These are phyloP conservation scores for Onychostruthus taczanowskii DNA, from an alignment of 2,113 vertebrate species.

Conservation along the genomic window DNA sequence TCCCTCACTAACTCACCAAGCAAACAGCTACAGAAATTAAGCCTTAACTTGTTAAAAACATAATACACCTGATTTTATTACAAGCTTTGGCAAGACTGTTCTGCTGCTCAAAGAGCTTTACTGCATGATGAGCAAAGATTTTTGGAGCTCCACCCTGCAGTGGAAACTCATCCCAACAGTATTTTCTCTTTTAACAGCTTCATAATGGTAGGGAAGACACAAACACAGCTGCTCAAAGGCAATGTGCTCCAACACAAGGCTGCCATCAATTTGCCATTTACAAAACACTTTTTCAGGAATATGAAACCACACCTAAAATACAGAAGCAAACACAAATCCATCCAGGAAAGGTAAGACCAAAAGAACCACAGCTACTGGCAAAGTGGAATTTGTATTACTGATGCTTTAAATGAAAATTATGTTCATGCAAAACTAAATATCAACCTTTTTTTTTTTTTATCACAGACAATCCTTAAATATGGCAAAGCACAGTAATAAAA, in stretches of 20 bases:
- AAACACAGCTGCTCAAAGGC: slow-evolving; percentile 26
- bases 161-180: not conserved
- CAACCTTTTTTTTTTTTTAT: not conserved
- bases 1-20: not conserved
- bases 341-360: not conserved
- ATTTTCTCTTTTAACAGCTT: slow-evolving; percentile 21
- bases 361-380: not conserved
- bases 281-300: not conserved
- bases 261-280: not conserved
- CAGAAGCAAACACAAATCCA: not conserved
- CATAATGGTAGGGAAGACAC: not conserved
- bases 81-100: slow-evolving; percentile 32
- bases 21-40: slow-evolving; percentile 39
- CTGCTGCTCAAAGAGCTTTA: slow-evolving; percentile 16
- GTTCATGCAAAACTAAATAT: not conserved
- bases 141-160: slow-evolving; percentile 32
- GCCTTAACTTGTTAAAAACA: slow-evolving; percentile 50
- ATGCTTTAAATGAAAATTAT: not conserved
- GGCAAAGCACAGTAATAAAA: not conserved
- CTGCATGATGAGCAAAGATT: not conserved
- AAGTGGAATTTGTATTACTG: not conserved
- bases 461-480: not conserved
- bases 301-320: not conserved
- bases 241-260: not conserved
- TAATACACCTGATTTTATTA: slow-evolving; percentile 24